phyloP scores from a whole-genome alignment of 2,888 invertebrate genomes.

The Cylloceria caligata region DNA sequence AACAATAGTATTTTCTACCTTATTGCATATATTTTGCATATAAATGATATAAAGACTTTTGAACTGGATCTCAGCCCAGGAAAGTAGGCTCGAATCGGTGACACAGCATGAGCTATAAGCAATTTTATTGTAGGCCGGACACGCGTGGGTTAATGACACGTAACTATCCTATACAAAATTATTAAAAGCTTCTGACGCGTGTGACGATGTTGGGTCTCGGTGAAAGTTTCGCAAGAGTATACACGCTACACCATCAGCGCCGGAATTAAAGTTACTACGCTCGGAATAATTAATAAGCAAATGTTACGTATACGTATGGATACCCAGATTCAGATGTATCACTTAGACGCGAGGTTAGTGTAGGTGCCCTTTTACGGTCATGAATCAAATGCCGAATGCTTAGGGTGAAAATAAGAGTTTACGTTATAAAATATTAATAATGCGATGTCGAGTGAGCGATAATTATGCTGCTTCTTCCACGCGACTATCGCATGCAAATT shows the following conservation, averaged over 20 bases:
- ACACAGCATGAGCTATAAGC: slow-evolving; percentile 28
- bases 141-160: slow-evolving; percentile 68
- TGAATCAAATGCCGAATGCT: slow-evolving; percentile 39
- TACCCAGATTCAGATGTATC: slow-evolving; percentile 7
- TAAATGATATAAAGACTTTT: slow-evolving; percentile 28
- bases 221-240: slow-evolving; percentile 58
- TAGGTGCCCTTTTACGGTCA: slow-evolving; percentile 52
- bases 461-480: neutral
- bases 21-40: neutral
- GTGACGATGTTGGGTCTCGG: slow-evolving; percentile 49
- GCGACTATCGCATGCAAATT: neutral
- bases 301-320: slow-evolving; percentile 10
- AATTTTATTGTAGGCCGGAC: slow-evolving; percentile 60
- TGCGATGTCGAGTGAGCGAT: slow-evolving; percentile 9
- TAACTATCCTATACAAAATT: slow-evolving; percentile 63
- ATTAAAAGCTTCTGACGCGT: slow-evolving; percentile 57
- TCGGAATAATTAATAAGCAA: slow-evolving; percentile 60
- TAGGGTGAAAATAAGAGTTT: slow-evolving; percentile 3
- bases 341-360: neutral
- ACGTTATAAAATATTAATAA: slow-evolving; percentile 26
- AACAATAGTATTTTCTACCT: neutral
- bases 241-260: slow-evolving; percentile 20
- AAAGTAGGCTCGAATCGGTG: slow-evolving; percentile 45
- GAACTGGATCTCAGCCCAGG: slow-evolving; percentile 31
- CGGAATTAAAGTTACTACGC: slow-evolving; percentile 28